These are phyloP conservation scores for Hydroisotoma schaefferi DNA, from an alignment of 2,888 invertebrate species.

Conservation along the genomic window DNA sequence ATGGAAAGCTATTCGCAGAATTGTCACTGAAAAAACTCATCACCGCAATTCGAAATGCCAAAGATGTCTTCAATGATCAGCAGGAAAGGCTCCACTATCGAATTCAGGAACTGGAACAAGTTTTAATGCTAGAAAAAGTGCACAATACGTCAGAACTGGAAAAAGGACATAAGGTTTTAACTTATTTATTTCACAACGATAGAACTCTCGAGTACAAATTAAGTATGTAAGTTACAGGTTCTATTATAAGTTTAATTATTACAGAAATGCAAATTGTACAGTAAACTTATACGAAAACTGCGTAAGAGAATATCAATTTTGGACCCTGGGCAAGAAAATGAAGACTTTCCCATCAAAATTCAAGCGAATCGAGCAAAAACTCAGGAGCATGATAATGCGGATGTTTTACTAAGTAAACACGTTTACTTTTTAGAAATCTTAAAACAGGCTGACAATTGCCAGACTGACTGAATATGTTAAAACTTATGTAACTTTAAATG, in stretches of 20 bases:
- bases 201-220: no score
- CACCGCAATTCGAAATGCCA: background rate
- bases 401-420: no score
- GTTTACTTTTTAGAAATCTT: no score
- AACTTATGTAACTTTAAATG: no score
- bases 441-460: no score
- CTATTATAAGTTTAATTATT: no score
- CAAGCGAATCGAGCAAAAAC: no score
- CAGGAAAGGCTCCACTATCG: background rate
- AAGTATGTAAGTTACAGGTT: no score
- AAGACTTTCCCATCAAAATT: slow-evolving; percentile 16
- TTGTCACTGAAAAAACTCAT: background rate
- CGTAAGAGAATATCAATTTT: background rate
- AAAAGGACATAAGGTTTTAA: background rate
- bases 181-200: no score
- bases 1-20: background rate
- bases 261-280: slow-evolving; percentile 5
- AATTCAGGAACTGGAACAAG: slow-evolving; percentile 1
- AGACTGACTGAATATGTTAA: no score
- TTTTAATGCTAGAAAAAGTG: background rate
- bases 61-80: background rate
- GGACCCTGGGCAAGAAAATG: slow-evolving; percentile 16
- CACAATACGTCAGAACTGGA: background rate
- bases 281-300: background rate
- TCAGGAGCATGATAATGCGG: no score